A percentile compares a stretch with the other conserved stretches of the same genome.
Evolutionary conservation across 2,113 vertebrate genomes (phyloP).

Genomic region (Melanocharis versteri): DNA sequence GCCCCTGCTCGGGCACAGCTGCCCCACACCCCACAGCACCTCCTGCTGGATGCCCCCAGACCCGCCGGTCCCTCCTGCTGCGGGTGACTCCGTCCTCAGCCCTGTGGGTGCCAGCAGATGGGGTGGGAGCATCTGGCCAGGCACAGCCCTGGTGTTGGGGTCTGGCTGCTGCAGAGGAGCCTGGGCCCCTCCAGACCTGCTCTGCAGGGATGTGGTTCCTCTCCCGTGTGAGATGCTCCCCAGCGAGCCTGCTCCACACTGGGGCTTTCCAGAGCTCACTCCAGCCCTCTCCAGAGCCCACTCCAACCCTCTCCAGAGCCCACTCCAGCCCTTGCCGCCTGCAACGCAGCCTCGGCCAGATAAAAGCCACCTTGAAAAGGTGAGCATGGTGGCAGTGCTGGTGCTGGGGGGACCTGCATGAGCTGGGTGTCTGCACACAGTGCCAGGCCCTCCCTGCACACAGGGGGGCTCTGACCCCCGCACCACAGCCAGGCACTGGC

Average conservation of each 20-base stretch:
- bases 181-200: neutral
- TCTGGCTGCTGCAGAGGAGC: neutral
- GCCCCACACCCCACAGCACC: accelerated
- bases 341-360: neutral
- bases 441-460: neutral
- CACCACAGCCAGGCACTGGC: neutral
- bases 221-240: neutral
- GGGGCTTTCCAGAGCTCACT: neutral
- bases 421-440: neutral
- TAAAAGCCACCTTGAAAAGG: neutral
- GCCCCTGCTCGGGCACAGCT: neutral
- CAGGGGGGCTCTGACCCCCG: neutral
- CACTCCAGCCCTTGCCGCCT: neutral
- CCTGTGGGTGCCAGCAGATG: accelerated
- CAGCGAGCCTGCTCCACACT: accelerated
- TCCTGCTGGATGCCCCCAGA: neutral
- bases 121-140: accelerated
- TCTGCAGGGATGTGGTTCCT: neutral
- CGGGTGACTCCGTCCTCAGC: accelerated
- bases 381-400: accelerated
- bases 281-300: neutral
- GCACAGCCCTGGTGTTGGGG: neutral
- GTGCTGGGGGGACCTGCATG: neutral
- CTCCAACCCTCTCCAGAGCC: neutral
- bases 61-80: accelerated